A percentile compares a stretch with the other conserved stretches of the same genome.
Evolutionary conservation across 1,140 invertebrate species (phyloP).

Genomic region (Bombus vancouverensis): DNA sequence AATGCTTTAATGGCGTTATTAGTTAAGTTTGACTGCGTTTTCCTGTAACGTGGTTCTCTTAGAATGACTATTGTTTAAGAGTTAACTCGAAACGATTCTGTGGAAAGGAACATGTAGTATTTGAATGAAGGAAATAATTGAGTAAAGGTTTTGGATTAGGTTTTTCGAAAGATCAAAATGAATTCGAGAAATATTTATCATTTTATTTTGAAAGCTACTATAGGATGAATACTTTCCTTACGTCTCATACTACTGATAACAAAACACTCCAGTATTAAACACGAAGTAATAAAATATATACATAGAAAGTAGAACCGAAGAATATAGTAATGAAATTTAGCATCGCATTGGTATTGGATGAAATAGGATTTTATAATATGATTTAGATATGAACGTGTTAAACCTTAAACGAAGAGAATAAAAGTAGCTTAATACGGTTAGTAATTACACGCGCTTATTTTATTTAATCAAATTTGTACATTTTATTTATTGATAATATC

Average conservation of each 20-base stretch:
- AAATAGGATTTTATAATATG: no score
- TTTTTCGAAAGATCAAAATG: no score
- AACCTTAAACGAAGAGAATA: background rate
- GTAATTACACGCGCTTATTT: background rate
- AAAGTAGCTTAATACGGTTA: background rate
- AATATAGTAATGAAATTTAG: no score
- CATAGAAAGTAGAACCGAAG: no score
- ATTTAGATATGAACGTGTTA: background rate
- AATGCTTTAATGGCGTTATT: constrained; percentile 76
- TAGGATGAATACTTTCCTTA: no score
- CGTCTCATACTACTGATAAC: no score
- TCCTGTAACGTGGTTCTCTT: constrained; percentile 40
- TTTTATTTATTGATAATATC: background rate
- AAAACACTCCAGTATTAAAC: no score
- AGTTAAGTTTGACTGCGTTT: constrained; percentile 73
- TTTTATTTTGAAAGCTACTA: no score
- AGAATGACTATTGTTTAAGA: background rate
- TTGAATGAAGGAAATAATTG: background rate
- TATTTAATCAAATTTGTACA: background rate
- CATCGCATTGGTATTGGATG: no score
- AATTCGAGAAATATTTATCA: no score
- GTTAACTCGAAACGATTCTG: background rate
- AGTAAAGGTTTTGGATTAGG: no score
- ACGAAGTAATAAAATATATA: no score
- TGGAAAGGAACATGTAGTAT: background rate